Percentiles rank a stretch among this genome's conserved stretches.
phyloP scores from a whole-genome alignment of 1,140 invertebrate genomes.

The Euura lappo region DNA sequence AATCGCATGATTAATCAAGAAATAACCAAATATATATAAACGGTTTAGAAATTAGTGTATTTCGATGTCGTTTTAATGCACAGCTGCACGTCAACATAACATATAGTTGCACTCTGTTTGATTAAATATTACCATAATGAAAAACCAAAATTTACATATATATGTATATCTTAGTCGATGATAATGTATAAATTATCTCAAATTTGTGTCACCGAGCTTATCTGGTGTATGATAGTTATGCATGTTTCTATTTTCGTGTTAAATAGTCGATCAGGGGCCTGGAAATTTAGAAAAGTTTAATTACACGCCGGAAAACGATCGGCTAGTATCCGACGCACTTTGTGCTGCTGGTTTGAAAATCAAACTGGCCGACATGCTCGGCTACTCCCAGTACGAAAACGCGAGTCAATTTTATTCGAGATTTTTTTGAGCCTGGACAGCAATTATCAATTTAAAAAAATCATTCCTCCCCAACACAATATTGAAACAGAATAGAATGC shows the following conservation, averaged over 20 bases:
- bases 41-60: not conserved
- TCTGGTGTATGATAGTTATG: not conserved
- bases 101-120: not conserved
- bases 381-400: constrained; percentile 58
- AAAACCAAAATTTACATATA: not conserved
- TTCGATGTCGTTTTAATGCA: not conserved
- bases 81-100: not conserved
- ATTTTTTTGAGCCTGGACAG: not conserved
- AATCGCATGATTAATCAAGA: not conserved
- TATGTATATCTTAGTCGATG: not conserved
- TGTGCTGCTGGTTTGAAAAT: constrained; percentile 41
- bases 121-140: not conserved
- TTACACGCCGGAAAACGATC: not conserved
- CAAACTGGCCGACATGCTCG: constrained; percentile 39
- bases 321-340: constrained; percentile 20
- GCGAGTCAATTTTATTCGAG: constrained; percentile 57
- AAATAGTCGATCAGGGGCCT: not conserved
- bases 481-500: no score
- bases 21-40: not conserved
- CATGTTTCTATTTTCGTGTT: not conserved
- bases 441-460: no score
- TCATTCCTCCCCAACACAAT: no score
- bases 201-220: constrained; percentile 5
- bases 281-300: not conserved
- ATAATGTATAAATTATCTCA: constrained; percentile 1